These are phyloP conservation scores for Drosophila nr. medialis DNA, from an alignment of 2,888 invertebrate genomes.

Conservation along the genomic window DNA sequence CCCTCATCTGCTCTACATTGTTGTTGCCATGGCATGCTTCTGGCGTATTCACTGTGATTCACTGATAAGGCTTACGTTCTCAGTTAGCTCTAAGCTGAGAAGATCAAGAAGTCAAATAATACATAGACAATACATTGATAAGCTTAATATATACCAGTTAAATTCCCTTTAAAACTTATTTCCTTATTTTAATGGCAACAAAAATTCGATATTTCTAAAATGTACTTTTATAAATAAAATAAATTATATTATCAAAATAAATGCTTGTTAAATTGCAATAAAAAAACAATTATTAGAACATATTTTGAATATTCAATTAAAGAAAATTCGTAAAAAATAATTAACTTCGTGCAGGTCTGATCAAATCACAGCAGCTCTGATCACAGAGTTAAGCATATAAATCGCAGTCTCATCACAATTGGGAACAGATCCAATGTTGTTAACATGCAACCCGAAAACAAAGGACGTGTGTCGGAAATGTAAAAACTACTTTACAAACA, in stretches of 20 bases:
- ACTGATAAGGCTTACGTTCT: conserved; percentile 41
- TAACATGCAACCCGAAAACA: conserved; percentile 48
- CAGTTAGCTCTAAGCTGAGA: conserved; percentile 31
- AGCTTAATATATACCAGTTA: not conserved
- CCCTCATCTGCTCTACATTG: conserved; percentile 49
- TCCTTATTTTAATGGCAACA: not conserved
- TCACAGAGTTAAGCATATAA: conserved; percentile 13
- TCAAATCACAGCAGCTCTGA: conserved; percentile 6
- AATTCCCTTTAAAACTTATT: not conserved
- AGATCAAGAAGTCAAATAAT: conserved; percentile 16
- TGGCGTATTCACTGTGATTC: conserved; percentile 41
- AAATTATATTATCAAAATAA: not conserved
- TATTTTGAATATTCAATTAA: not conserved
- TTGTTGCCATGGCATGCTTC: conserved; percentile 26
- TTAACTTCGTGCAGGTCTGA: not conserved
- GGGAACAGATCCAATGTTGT: conserved; percentile 20
- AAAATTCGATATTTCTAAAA: not conserved
- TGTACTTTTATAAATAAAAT: not conserved
- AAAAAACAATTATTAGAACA: not conserved
- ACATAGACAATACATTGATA: not conserved
- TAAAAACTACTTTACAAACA: conserved; percentile 78
- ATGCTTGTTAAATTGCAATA: not conserved
- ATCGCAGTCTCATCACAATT: conserved; percentile 43
- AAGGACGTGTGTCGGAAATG: conserved; percentile 68
- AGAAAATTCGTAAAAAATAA: not conserved